These are phyloP conservation scores for Alauda arvensis DNA, from an alignment of 2,797 vertebrate species.

Conservation along the genomic window DNA sequence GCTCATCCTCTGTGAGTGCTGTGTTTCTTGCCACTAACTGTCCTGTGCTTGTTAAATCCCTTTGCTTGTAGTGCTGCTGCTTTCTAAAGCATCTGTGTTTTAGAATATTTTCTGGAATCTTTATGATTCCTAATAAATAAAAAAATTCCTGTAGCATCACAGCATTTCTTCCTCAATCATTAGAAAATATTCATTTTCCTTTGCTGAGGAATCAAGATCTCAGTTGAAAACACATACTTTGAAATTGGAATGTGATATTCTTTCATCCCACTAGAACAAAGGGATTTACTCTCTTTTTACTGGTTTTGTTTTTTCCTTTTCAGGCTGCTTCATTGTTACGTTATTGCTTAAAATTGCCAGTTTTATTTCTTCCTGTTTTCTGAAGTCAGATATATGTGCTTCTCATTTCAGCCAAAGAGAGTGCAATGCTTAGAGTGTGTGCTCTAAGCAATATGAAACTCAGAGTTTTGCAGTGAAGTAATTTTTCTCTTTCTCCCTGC, in stretches of 20 bases:
- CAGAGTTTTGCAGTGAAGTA: not conserved
- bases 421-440: not conserved
- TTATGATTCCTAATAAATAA: not conserved
- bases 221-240: not conserved
- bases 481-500: not conserved
- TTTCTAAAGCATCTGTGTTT: not conserved
- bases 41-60: constrained; percentile 64
- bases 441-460: not conserved
- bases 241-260: not conserved
- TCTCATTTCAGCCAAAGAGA: not conserved
- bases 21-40: constrained; percentile 64
- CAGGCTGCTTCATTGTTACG: constrained; percentile 48
- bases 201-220: not conserved
- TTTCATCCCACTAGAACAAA: constrained; percentile 50
- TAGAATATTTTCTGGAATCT: not conserved
- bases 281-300: constrained; percentile 59
- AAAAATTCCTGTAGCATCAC: not conserved
- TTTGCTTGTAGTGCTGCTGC: constrained; percentile 63
- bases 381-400: constrained; percentile 23
- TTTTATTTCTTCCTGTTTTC: constrained; percentile 52
- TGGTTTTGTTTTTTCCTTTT: constrained; percentile 38
- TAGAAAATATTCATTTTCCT: not conserved
- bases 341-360: constrained; percentile 46
- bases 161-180: not conserved
- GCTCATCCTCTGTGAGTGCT: constrained; percentile 82